Evolutionary conservation across 2,888 invertebrate species (phyloP).

Genomic region (Cheilosia vulpina): DNA sequence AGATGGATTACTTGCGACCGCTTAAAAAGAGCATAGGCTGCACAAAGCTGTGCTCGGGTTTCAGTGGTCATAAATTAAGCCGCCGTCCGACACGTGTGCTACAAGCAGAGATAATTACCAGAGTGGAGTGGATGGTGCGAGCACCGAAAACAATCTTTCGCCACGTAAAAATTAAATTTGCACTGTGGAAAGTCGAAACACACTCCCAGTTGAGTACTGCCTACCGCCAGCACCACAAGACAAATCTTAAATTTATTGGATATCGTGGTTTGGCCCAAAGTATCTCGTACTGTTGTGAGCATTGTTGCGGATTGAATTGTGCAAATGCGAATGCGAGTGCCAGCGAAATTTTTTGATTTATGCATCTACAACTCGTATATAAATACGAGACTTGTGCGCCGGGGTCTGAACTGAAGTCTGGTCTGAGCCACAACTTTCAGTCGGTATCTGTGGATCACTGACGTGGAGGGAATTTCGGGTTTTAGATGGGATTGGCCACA

Average conservation of each 20-base stretch:
- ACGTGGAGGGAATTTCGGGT: constrained; percentile 25
- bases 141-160: constrained; percentile 24
- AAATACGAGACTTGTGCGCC: constrained; percentile 25
- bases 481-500: constrained; percentile 39
- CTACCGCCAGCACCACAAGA: constrained; percentile 40
- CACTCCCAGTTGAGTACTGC: constrained; percentile 40
- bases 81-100: constrained; percentile 55
- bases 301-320: constrained; percentile 67
- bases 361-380: background rate
- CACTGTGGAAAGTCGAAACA: constrained; percentile 25
- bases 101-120: constrained; percentile 56
- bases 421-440: constrained; percentile 10
- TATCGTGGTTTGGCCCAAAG: constrained; percentile 44
- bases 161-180: constrained; percentile 42
- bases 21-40: constrained; percentile 10
- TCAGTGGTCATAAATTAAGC: constrained; percentile 48
- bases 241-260: constrained; percentile 73
- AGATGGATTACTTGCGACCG: constrained; percentile 60
- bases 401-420: constrained; percentile 30
- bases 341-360: constrained; percentile 67
- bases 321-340: constrained; percentile 55
- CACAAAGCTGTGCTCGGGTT: constrained; percentile 53
- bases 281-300: constrained; percentile 25
- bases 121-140: background rate
- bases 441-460: constrained; percentile 22